phyloP scores from a whole-genome alignment of 2,113 vertebrate genomes.

The Mormoops blainvillei region DNA sequence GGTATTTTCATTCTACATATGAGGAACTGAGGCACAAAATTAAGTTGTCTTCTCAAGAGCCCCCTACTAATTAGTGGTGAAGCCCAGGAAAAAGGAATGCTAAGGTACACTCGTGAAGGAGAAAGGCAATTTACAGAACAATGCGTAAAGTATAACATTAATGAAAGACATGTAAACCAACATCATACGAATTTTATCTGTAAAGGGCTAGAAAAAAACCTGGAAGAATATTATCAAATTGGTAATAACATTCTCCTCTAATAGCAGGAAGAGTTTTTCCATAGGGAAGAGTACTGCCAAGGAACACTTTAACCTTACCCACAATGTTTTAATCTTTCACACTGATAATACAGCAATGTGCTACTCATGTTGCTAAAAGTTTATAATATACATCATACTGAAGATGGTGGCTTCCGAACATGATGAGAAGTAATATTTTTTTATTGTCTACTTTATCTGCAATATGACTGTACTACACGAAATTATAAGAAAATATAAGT shows the following conservation, averaged over 20 bases:
- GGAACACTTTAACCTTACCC: not conserved
- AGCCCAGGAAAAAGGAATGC: not conserved
- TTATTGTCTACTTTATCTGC: not conserved
- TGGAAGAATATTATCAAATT: not conserved
- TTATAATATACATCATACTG: not conserved
- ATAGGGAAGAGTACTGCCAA: not conserved
- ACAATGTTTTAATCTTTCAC: not conserved
- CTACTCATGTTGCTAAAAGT: not conserved
- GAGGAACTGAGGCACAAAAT: not conserved
- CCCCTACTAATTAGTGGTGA: not conserved
- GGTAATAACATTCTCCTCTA: not conserved
- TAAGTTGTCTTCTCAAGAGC: not conserved
- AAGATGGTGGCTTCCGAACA: not conserved
- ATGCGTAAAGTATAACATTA: not conserved
- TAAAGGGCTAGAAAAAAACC: not conserved
- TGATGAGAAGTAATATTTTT: not conserved
- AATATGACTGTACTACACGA: not conserved
- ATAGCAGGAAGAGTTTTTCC: not conserved
- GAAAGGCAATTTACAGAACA: not conserved
- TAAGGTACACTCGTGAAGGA: not conserved
- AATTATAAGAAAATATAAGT: not conserved
- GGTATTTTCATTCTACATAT: not conserved
- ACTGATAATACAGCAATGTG: not conserved
- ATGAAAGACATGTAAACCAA: not conserved
- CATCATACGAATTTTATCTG: not conserved